phyloP scores from a whole-genome alignment of 2,113 vertebrate species.

The Mobula hypostoma region DNA sequence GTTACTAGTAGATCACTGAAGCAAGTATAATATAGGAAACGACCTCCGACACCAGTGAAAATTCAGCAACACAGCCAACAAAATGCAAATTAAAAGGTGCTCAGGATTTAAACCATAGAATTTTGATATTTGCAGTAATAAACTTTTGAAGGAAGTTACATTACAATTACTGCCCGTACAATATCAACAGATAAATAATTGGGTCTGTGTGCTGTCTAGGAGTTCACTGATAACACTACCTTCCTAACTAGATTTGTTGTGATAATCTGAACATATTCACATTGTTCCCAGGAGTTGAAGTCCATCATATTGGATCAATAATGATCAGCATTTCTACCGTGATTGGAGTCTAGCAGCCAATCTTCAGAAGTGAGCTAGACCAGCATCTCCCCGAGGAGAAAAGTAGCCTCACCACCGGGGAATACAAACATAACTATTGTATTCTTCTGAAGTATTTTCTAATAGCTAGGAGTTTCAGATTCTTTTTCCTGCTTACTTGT shows the following conservation, averaged over 20 bases:
- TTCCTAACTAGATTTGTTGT: background rate
- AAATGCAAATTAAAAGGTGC: background rate
- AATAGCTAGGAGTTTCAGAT: background rate
- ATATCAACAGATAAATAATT: conserved; percentile 1
- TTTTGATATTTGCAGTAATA: background rate
- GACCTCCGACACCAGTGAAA: background rate
- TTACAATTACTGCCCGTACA: background rate
- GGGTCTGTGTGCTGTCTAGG: background rate
- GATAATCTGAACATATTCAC: background rate
- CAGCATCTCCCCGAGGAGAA: background rate
- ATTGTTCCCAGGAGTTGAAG: background rate
- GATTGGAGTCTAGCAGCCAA: background rate
- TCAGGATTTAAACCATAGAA: background rate
- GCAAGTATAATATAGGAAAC: background rate
- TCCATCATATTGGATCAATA: background rate
- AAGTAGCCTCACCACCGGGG: background rate
- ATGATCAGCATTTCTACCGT: background rate
- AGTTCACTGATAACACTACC: background rate
- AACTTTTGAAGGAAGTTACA: background rate
- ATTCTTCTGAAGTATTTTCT: background rate
- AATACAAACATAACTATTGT: background rate
- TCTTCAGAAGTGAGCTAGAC: background rate
- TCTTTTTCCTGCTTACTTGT: background rate
- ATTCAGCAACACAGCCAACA: background rate
- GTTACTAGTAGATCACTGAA: background rate